phyloP scores from a whole-genome alignment of 2,888 invertebrate species.

The Idaea straminata region DNA sequence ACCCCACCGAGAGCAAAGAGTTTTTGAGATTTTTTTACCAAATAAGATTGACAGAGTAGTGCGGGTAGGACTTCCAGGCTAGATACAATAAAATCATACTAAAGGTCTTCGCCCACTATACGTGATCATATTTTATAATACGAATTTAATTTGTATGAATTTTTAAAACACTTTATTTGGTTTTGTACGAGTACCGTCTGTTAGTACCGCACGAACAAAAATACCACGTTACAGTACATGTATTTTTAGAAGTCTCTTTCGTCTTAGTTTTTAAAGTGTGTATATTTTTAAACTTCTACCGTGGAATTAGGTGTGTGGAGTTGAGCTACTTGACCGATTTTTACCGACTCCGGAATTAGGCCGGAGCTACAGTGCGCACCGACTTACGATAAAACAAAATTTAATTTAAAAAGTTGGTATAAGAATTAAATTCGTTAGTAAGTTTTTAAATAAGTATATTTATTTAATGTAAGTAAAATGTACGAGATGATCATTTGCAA shows the following conservation, averaged over 20 bases:
- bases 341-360: constrained; percentile 21
- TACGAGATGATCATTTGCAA: neutral
- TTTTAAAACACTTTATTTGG: neutral
- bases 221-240: neutral
- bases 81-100: too few species aligned
- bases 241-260: neutral
- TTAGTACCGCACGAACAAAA: neutral
- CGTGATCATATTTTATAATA: neutral
- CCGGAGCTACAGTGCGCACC: constrained; percentile 17
- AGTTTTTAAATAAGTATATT: too few species aligned
- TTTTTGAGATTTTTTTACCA: too few species aligned
- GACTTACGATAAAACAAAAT: constrained; percentile 11
- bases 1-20: too few species aligned
- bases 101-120: too few species aligned
- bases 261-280: neutral
- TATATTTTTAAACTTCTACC: constrained; percentile 15
- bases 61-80: too few species aligned
- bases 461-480: neutral
- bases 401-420: too few species aligned
- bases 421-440: too few species aligned
- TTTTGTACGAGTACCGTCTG: neutral
- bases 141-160: too few species aligned
- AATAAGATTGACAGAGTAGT: too few species aligned
- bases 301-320: constrained; percentile 18
- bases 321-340: constrained; percentile 23